Evolutionary conservation across 2,888 invertebrate species (phyloP), one percentile per base, ranked within the genome.

Genomic region (Allophyes oxyacanthae): DNA sequence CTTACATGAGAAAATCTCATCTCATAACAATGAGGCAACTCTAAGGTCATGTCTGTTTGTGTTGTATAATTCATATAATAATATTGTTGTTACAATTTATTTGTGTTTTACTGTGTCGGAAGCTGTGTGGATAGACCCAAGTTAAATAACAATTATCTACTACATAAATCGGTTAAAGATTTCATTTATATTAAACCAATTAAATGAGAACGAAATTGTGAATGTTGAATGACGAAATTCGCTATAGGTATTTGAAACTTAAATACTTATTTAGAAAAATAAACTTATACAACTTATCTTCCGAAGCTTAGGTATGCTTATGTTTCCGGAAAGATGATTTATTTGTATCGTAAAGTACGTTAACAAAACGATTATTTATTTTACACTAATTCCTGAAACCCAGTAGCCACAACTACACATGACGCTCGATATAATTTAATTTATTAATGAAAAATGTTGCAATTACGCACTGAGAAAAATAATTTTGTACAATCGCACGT

Each of bases 1-100:
- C 83, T 86, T 89, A 38, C 67, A 73, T 83, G 90, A 83, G 85
- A 90, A 90, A 81, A 79, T 88, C 86, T 72, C 85, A 77, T 77
- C 69, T 69, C 34, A 14, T 48, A 70, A 90, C 89, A 90, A 90
- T 89, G 66, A 68, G 30, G 33, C 52, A 59, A 60, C 59, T 64
- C 66, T 75, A 78, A 88, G 92, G 92, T 87, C 88, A 85, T 84
- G 84, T 79, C 78, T 82, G 43, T 56, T 63, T 20, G 25, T 33
- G 54, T 77, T 56, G 65, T 74, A 70, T 70, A 74, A 77, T 73
- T 62, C 53, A 44, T 60, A 62, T 58, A 64, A 64, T 51, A 66
- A 66, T 75, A 58, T 69, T 64, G 61, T 68, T 72, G 38, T 43
- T 42, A 11, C 9, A 33, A 28, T 40, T 70, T 65, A 46, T 58